Evolutionary conservation across 2,888 invertebrate species (phyloP), one percentile per base, ranked within the genome.

Genomic region (Ceraclea dissimilis): DNA sequence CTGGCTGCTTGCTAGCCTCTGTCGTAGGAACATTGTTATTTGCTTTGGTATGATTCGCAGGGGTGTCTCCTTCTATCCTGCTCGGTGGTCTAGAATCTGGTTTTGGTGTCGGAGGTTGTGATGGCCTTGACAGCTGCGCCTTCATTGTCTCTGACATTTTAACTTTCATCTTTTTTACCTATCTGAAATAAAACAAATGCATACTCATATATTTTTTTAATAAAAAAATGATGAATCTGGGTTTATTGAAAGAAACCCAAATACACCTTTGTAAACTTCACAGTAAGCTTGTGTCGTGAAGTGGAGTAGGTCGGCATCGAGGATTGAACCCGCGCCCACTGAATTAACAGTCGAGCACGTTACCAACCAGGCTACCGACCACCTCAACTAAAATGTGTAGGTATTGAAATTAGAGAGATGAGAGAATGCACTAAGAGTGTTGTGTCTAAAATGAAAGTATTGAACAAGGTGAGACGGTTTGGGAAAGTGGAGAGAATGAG

Each of bases 131-230:
- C 16, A 26, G 51, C 31, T 39, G 55, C 1, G 34, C 33, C 19
- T 43, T 49, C 49, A 33, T 51, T 46, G 49, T 13, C 22, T 44
- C 26, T 18, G 46, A 34, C 60, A 62, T 62, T 58, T 62, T 62
- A 17, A 62, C 58, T 47, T 62, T 62, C 62, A 62, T 62, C 16
- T 50, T 60, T 39, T 2, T 17, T n/a, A n/a, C n/a, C n/a, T 26
- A 18, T 18, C 51, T 54, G 21, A 26, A 58, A 57, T 2, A 49
- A 39, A 39, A 44, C n/a, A n/a, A n/a, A n/a, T 44, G 8, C 31
- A 31, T 8, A 8, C 6, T 31, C 31, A 31, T 11, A 31, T 8
- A 31, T 31, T 8, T 8, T 8, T 6, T 31, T 8, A 11, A 11
- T 31, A 31, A 31, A 31, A 8, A 11, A 31, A 31, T 31, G 31